Percentiles rank a stretch among this genome's conserved stretches.
These are phyloP conservation scores for Ormyrus rosae DNA, from an alignment of 2,888 invertebrate genomes.

Conservation along the genomic window DNA sequence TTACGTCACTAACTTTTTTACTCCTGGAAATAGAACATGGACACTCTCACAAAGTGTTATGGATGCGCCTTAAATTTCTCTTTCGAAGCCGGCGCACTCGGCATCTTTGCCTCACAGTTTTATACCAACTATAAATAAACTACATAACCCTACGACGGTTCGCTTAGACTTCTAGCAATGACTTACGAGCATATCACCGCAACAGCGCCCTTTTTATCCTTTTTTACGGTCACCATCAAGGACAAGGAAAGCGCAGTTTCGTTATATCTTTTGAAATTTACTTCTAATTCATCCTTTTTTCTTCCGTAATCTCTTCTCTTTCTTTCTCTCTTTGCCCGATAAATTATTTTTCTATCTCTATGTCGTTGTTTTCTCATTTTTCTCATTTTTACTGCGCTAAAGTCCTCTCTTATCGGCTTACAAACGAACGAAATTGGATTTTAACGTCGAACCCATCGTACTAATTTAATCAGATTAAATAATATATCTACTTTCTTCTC, in stretches of 20 bases:
- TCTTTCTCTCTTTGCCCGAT: constrained; percentile 9
- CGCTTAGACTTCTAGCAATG: constrained; percentile 60
- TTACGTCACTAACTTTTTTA: constrained; percentile 17
- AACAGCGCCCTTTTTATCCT: constrained; percentile 39
- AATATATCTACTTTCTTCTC: too few species aligned
- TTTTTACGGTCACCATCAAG: constrained; percentile 10
- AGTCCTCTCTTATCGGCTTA: constrained; percentile 24
- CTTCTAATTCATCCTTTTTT: background rate
- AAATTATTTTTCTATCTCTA: constrained; percentile 8
- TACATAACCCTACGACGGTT: constrained; percentile 49
- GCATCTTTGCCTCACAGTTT: constrained; percentile 24
- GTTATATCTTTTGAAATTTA: constrained; percentile 37
- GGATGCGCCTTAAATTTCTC: background rate
- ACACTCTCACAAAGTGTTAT: background rate
- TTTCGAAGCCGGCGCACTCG: constrained; percentile 1
- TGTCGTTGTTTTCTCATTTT: background rate
- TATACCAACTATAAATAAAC: constrained; percentile 53
- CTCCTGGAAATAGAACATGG: constrained; percentile 23
- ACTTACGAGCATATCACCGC: constrained; percentile 66
- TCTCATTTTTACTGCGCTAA: background rate
- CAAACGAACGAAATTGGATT: constrained; percentile 22
- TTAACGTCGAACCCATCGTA: constrained; percentile 8
- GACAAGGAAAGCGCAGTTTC: constrained; percentile 29
- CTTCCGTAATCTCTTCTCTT: background rate
- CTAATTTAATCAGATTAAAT: constrained; percentile 14